phyloP scores from a whole-genome alignment of 1,140 invertebrate species.

The Neuroterus valhalla region DNA sequence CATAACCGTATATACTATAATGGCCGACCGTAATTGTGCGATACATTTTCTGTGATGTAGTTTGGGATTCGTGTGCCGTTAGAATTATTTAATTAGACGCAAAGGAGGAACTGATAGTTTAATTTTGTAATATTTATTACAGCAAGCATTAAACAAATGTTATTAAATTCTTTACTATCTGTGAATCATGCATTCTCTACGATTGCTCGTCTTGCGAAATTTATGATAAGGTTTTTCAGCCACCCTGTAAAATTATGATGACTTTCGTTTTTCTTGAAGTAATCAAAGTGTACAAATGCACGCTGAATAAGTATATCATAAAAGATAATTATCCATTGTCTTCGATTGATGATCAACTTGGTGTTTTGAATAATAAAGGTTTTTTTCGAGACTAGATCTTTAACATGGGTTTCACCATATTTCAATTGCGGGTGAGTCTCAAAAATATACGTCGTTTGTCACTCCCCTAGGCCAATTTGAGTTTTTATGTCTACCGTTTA shows the following conservation, averaged over 20 bases:
- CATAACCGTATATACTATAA: slow-evolving; percentile 10
- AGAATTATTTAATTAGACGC: slow-evolving; percentile 14
- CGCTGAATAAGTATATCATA: slow-evolving; percentile 46
- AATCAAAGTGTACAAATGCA: slow-evolving; percentile 3
- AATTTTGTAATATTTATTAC: neutral
- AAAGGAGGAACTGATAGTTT: neutral
- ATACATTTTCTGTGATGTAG: slow-evolving; percentile 20
- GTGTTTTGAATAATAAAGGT: slow-evolving; percentile 3
- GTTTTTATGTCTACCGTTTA: slow-evolving; percentile 41
- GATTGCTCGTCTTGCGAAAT: too few relatives aligned
- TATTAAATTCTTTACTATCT: too few relatives aligned
- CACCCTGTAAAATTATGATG: too few relatives aligned
- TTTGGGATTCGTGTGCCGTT: slow-evolving; percentile 18
- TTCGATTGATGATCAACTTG: slow-evolving; percentile 26
- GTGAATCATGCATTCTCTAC: too few relatives aligned
- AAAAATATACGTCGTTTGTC: neutral
- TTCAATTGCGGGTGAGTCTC: neutral
- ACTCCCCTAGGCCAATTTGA: slow-evolving; percentile 21
- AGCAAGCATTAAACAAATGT: too few relatives aligned
- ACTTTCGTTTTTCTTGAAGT: too few relatives aligned
- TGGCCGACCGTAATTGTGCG: slow-evolving; percentile 20
- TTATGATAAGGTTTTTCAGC: too few relatives aligned
- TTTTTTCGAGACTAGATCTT: neutral
- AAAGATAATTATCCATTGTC: slow-evolving; percentile 45
- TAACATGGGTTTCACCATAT: neutral